Evolutionary conservation across 2,888 invertebrate genomes (phyloP).

Genomic region (Scaeva pyrastri): DNA sequence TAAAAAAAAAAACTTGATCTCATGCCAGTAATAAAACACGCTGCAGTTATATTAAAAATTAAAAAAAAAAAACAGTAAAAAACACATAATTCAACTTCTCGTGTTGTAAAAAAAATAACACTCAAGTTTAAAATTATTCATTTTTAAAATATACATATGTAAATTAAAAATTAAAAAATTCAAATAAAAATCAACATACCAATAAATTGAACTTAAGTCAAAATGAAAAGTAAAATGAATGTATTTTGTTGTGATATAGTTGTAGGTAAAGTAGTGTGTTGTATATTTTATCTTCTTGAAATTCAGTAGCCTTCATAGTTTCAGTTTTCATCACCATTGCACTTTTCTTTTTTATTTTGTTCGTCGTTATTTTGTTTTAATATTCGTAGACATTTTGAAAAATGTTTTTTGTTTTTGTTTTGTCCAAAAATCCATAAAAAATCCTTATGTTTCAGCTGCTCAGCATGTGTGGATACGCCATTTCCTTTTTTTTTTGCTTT

Average conservation of each 20-base stretch:
- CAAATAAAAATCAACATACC: conserved; percentile 62
- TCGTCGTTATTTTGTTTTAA: conserved; percentile 8
- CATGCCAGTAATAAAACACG: not conserved
- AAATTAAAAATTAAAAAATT: conserved; percentile 37
- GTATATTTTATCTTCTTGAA: conserved; percentile 51
- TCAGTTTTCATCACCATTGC: conserved; percentile 70
- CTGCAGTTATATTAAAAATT: too few relatives aligned
- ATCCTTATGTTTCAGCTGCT: conserved; percentile 47
- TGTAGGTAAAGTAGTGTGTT: conserved; percentile 51
- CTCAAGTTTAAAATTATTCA: conserved; percentile 3
- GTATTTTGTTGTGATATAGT: conserved; percentile 49
- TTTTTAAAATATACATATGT: conserved; percentile 26
- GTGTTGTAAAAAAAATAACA: conserved; percentile 1
- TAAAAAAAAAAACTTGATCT: not conserved
- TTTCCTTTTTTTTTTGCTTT: conserved; percentile 33
- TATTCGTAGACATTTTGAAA: conserved; percentile 49
- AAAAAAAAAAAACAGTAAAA: not conserved
- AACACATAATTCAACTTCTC: not conserved
- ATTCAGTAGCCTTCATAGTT: conserved; percentile 72
- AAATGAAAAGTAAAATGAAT: conserved; percentile 71
- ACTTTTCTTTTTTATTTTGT: conserved; percentile 43
- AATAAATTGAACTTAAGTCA: conserved; percentile 71
- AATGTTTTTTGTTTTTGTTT: not conserved
- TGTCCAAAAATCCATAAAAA: conserved; percentile 56
- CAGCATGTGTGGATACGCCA: conserved; percentile 73